Base-by-base conservation (phyloP, 2,888 invertebrate species). In the Aspidiotus destructor region DNA sequence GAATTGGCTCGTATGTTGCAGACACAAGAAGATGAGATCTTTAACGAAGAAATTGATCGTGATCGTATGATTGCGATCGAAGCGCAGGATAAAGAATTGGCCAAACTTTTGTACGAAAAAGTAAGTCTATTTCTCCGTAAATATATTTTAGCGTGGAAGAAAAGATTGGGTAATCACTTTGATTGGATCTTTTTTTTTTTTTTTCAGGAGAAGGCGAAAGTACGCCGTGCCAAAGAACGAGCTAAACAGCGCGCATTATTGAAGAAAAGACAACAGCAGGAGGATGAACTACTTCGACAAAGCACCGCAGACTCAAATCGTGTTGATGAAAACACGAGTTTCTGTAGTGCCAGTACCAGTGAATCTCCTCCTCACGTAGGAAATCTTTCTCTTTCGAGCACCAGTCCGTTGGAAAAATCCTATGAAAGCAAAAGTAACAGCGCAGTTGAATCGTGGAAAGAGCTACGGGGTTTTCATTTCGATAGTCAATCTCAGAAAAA, bases 61-160 rank as follows among this genome's bases (percentile, higher is more conserved):
- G 87, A 87, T 77, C 81, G 85, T 71, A 80, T 85, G 74, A 75
- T 88, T 71, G 88, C 88, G 2, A 86, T 88, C 73, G 88, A 89
- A 78, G 87, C 87, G 0, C 88, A 89, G 76, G 89, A 89, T 75
- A 85, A 87, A 71, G 89, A 89, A 76, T 76, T 89, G 62, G 89
- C 89, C 2, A 84, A 85, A 76, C 82, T 88, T 79, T 77, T 89
- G 60, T 88, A 89, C 76, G 88, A 88, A 75, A 79, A 84, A 73
- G 77, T 77, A 70, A 72, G 71, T 72, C 48, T 1, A 13, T 13
- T 69, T 69, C 44, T n/a, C 13, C 11, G n/a, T 61, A 17, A 28
- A 28, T 28, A 5, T 28, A 28, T 5, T 28, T 28, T 28, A 28
- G 28, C 28, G 5, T 28, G 28, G 5, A n/a, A 28, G 5, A 28